Evolutionary conservation across 2,888 invertebrate genomes (phyloP), one percentile per base, ranked within the genome.

Genomic region (Eumerus sabulonum): DNA sequence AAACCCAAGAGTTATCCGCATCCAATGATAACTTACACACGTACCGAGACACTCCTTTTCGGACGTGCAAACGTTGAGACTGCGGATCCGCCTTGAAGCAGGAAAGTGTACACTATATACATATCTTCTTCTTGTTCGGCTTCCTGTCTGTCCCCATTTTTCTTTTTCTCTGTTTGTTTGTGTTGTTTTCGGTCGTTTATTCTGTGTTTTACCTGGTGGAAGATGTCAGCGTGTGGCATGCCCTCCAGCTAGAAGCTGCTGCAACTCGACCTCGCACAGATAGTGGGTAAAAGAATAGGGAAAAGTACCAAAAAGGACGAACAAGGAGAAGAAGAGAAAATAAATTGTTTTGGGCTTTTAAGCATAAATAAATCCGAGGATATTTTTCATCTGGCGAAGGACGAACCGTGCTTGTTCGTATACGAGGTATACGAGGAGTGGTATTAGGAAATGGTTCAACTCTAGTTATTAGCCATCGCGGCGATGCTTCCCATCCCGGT

Each of bases 291-390:
- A n/a, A n/a, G n/a, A n/a, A 79, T 63, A 73, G 45, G 42, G 47
- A 60, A 17, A 53, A 44, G 60, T 51, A 40, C 5, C 2, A 40
- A 27, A 27, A 27, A 17, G n/a, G 17, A 42, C 13, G 60, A 54
- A 64, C 53, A 64, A 53, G 63, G 54, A 63, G 64, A 74, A 64
- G 57, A 60, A 59, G 59, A 54, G 68, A 70, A 74, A 79, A 79
- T 79, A 79, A 79, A 79, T 79, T 74, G 79, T 79, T 79, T 77
- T 79, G 74, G 74, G 68, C 74, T 79, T 79, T 79, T 79, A 79
- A 73, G 73, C 51, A 74, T 79, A 79, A 79, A 79, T 79, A 79
- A 79, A 79, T 74, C 79, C 68, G 67, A 66, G 73, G 79, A 79
- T 64, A 79, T 79, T 79, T 79, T 79, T 79, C 79, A 79, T 79